Evolutionary conservation across 2,888 invertebrate genomes (phyloP), one percentile per base, ranked within the genome.

Genomic region (Mythimna albipuncta): DNA sequence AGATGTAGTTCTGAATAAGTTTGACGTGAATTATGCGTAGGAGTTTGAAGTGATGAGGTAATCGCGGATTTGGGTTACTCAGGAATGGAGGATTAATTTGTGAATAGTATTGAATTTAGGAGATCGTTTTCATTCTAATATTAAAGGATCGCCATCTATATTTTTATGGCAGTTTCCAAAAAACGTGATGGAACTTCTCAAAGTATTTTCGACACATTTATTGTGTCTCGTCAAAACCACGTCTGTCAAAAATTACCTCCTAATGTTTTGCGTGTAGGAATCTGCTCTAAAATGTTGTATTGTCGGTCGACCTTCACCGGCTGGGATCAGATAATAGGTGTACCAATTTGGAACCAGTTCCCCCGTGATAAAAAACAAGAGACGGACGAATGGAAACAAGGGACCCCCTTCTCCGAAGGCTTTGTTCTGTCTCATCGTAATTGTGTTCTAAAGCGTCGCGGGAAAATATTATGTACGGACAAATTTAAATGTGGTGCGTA

Each of bases 251-350:
- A 89, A 91, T 88, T 87, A 89, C 88, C 87, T 85, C 89, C 89
- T 89, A 93, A 94, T 95, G 94, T 95, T 95, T 94, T 94, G 96
- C 95, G 95, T 96, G 96, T 92, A 83, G 95, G 95, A 95, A 96
- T 96, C 92, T 93, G 91, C 89, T 94, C 92, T 91, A 92, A 94
- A 94, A 93, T 93, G 88, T 92, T 90, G 89, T 92, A 92, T 91
- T 93, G 93, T 92, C 90, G 91, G 89, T 88, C 94, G 95, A 94
- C 96, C 95, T 95, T 95, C 94, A 90, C 91, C 91, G 92, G 87
- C 90, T 89, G 92, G 91, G 92, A 90, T 87, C 93, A 92, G 94
- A 95, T 96, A 96, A 96, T 96, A 95, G 94, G 94, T 93, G 94
- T 90, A 94, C 92, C 94, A 95, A 95, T 95, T 96, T 95, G 86